Conservation (phyloP, 2,797 vertebrate genomes). For the Chelidonichthys spinosus region DNA sequence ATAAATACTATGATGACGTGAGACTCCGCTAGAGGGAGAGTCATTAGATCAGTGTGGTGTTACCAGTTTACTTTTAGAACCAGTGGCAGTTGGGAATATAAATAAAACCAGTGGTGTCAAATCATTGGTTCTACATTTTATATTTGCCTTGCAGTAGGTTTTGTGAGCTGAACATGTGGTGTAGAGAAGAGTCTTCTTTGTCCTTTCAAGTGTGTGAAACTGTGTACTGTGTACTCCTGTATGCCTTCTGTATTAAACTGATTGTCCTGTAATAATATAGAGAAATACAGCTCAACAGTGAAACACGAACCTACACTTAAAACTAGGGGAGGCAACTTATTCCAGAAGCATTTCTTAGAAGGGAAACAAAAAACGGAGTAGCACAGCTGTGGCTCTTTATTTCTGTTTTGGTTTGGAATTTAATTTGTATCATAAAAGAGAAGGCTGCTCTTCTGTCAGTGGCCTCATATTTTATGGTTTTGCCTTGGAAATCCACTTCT, state of each 20-base stretch:
- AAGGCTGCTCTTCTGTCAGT: neutral
- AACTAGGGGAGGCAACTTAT: too few species aligned
- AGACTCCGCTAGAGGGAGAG: neutral
- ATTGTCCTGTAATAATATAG: too few species aligned
- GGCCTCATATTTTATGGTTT: neutral
- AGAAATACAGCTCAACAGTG: neutral
- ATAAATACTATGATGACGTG: neutral
- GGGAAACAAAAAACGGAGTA: too few species aligned
- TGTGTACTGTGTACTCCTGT: neutral
- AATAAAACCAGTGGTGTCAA: slow-evolving; percentile 22
- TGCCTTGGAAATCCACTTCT: neutral
- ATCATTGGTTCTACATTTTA: slow-evolving; percentile 22
- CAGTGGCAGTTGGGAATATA: slow-evolving; percentile 1
- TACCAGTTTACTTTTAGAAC: slow-evolving; percentile 11
- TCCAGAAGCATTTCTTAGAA: too few species aligned
- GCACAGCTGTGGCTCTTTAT: neutral
- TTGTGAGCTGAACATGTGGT: slow-evolving; percentile 32
- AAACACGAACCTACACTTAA: neutral
- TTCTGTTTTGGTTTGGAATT: slow-evolving; percentile 11
- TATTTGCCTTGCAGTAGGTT: neutral
- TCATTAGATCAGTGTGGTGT: neutral
- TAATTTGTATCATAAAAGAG: neutral
- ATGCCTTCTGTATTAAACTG: neutral
- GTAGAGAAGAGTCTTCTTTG: slow-evolving; percentile 10
- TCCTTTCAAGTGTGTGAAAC: slow-evolving; percentile 15